Evolutionary conservation across 1,140 invertebrate genomes (phyloP).

Genomic region (Heliconius melpomene): DNA sequence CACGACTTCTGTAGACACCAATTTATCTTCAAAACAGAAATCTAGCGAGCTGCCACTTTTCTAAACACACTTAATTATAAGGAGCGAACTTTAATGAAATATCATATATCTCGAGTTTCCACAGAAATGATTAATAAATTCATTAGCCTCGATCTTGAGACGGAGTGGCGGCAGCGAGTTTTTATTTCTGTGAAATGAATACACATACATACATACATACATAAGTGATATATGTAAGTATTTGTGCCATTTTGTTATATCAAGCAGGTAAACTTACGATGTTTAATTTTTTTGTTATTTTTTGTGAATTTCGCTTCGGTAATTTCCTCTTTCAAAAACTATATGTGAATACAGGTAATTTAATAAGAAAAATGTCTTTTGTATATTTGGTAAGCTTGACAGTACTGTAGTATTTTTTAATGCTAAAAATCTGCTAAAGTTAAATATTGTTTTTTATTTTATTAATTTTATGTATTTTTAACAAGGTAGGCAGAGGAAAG

Average conservation of each 20-base stretch:
- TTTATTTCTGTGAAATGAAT: slow-evolving; percentile 16
- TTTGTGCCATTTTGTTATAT: neutral
- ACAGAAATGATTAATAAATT: slow-evolving; percentile 40
- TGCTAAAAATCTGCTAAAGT: no score
- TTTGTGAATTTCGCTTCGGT: no score
- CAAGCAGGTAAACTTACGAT: neutral
- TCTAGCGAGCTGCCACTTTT: neutral
- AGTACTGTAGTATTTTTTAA: no score
- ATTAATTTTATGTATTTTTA: no score
- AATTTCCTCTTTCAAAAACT: no score
- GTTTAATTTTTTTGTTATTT: neutral
- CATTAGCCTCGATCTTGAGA: slow-evolving; percentile 47
- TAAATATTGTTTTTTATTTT: no score
- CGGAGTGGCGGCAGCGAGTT: slow-evolving; percentile 41
- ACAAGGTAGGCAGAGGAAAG: no score
- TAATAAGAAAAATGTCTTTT: no score
- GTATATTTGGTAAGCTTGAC: no score
- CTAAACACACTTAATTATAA: slow-evolving; percentile 36
- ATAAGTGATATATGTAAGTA: neutral
- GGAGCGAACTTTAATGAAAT: slow-evolving; percentile 39
- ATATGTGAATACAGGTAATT: no score
- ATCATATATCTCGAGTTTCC: slow-evolving; percentile 38
- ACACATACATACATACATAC: neutral
- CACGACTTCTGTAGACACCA: neutral
- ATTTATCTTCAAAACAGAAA: slow-evolving; percentile 25